Evolutionary conservation across 2,888 invertebrate species (phyloP).

Genomic region (Leptopterna dolabrata): DNA sequence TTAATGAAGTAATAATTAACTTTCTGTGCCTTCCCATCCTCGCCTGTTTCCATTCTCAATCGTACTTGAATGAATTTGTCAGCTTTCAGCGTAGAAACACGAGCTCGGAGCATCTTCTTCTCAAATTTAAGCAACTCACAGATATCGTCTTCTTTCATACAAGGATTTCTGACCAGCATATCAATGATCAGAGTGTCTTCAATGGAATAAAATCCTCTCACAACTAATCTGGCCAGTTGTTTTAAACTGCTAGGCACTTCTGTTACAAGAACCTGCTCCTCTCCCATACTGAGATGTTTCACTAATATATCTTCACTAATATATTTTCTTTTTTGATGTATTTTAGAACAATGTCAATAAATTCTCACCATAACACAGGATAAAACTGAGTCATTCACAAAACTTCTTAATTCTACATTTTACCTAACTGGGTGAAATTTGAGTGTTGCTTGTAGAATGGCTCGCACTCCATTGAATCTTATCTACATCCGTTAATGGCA

Average conservation of each 20-base stretch:
- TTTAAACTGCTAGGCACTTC: conserved; percentile 95
- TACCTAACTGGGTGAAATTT: no score
- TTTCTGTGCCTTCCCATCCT: conserved; percentile 93
- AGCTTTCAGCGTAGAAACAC: conserved; percentile 86
- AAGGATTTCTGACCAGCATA: conserved; percentile 94
- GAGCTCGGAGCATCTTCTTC: conserved; percentile 89
- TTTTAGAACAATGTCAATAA: no score
- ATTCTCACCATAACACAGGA: no score
- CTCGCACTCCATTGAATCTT: no score
- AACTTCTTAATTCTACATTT: no score
- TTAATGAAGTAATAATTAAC: conserved; percentile 98
- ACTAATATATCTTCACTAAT: no score
- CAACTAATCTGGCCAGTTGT: conserved; percentile 89
- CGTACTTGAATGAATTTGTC: conserved; percentile 95
- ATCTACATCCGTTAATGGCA: no score
- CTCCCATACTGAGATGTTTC: conserved; percentile 61
- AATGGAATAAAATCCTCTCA: conserved; percentile 91
- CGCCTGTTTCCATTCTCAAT: conserved; percentile 93
- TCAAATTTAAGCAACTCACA: conserved; percentile 94
- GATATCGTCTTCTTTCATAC: conserved; percentile 93
- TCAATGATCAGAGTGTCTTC: conserved; percentile 96
- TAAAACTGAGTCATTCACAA: no score
- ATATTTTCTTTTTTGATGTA: no score
- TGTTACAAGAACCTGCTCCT: conserved; percentile 82
- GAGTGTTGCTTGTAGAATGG: no score